These are phyloP conservation scores for Zosterops japonicus DNA, from an alignment of 2,113 vertebrate genomes.

Conservation along the genomic window DNA sequence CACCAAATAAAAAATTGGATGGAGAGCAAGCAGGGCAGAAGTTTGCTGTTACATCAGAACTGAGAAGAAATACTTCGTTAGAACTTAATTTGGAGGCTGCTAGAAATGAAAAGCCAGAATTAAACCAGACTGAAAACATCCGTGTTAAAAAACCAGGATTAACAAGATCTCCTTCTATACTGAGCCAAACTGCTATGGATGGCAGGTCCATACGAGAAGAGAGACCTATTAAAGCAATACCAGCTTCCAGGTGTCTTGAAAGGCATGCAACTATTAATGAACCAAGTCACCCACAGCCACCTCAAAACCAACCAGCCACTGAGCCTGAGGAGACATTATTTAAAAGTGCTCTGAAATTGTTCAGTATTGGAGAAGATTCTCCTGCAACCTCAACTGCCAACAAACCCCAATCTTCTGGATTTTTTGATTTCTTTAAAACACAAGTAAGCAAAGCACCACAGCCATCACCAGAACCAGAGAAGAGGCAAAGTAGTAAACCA, in stretches of 20 bases:
- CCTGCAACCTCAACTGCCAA: constrained; percentile 54
- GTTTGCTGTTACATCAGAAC: background rate
- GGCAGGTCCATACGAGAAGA: background rate
- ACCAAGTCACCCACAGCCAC: constrained; percentile 39
- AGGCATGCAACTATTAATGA: constrained; percentile 8
- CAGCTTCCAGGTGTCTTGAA: background rate
- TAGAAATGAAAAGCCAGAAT: constrained; percentile 26
- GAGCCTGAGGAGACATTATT: constrained; percentile 68
- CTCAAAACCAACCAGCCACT: constrained; percentile 32
- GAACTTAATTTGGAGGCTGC: constrained; percentile 73
- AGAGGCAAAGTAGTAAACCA: constrained; percentile 44
- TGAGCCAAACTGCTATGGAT: constrained; percentile 8
- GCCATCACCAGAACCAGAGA: constrained; percentile 46
- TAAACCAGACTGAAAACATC: constrained; percentile 8
- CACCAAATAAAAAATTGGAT: constrained; percentile 13
- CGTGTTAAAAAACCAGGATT: constrained; percentile 18
- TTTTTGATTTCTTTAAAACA: constrained; percentile 86
- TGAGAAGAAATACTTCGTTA: constrained; percentile 3
- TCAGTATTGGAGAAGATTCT: constrained; percentile 66
- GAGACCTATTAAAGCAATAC: background rate
- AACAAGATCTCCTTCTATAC: constrained; percentile 38
- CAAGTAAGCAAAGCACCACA: constrained; percentile 74
- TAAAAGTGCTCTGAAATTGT: constrained; percentile 71
- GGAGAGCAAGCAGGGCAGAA: background rate
- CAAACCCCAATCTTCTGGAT: constrained; percentile 76